Conservation (phyloP, 2,113 vertebrate genomes). For the Serinus canaria region DNA sequence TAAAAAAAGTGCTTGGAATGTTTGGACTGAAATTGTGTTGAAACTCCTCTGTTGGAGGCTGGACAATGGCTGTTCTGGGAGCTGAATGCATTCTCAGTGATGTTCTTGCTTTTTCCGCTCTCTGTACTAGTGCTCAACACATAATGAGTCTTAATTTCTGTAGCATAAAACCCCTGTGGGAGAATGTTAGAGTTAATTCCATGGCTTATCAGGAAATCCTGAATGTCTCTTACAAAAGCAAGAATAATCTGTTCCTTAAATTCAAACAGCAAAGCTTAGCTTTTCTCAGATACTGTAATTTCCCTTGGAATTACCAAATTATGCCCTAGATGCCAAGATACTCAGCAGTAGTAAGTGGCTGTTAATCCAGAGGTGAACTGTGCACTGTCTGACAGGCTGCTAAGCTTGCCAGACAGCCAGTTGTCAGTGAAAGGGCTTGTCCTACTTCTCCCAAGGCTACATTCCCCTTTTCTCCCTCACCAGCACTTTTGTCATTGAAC, state of each 20-base stretch:
- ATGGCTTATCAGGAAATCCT: not conserved
- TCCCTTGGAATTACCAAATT: not conserved
- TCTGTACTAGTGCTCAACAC: not conserved
- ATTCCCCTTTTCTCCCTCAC: not conserved
- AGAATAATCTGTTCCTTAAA: not conserved
- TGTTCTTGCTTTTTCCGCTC: not conserved
- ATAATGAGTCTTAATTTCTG: not conserved
- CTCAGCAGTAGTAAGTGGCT: not conserved
- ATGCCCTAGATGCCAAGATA: not conserved
- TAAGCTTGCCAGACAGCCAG: not conserved
- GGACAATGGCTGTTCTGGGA: not conserved
- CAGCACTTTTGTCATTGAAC: not conserved
- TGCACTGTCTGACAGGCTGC: not conserved
- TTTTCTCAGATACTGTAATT: not conserved
- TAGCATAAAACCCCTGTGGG: not conserved
- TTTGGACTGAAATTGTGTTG: not conserved
- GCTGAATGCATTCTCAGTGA: not conserved
- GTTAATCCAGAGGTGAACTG: not conserved
- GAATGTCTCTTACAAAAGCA: not conserved
- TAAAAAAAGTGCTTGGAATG: not conserved
- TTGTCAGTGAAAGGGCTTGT: not conserved
- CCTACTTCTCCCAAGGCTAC: not conserved
- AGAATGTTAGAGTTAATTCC: not conserved
- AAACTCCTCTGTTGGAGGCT: not conserved
- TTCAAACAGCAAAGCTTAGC: not conserved